Base-by-base conservation (phyloP, 2,113 vertebrate species). In the Sander lucioperca region DNA sequence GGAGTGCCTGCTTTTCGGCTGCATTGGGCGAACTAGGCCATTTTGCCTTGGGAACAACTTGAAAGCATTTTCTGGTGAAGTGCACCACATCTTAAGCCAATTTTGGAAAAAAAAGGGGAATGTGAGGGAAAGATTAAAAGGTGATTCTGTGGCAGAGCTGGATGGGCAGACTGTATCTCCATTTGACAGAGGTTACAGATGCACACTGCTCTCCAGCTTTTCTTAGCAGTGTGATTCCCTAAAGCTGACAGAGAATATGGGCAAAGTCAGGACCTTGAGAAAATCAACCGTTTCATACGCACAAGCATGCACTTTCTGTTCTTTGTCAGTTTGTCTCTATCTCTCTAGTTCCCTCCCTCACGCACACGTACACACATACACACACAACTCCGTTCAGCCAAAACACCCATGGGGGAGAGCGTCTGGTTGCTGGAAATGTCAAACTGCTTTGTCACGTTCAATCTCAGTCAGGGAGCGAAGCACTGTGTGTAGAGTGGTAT, bases 341-440 rank as follows among this genome's bases (percentile, higher is more conserved):
- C 77, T 73, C 74, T 62, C 68, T 43, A n/a, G 10, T 58, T 39
- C 45, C 5, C 53, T 50, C 50, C 25, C 54, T 51, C 62, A 5
- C 36, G 13, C 33, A 62, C 76, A 36, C 76, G 65, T 72, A 68
- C 39, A 56, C 58, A 48, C 50, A 50, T 59, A 74, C 64, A 77
- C 80, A 62, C 67, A 82, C n/a, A 61, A 23, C 84, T 82, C 69
- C 33, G 33, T 88, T 90, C 80, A 91, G 89, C 82, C 89, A 91
- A 88, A 94, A 93, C 88, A 88, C 93, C 91, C 89, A 76, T 87
- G 86, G 92, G 92, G 88, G 75, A 88, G 78, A 90, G 67, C 74
- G 88, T 94, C 88, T 94, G 91, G 90, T 85, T 93, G 87, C 94
- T 94, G 93, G 74, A 95, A 95, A 95, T 95, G 94, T 96, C 94